Conservation (phyloP, 2,888 invertebrate species). For the Drosophila yooni region DNA sequence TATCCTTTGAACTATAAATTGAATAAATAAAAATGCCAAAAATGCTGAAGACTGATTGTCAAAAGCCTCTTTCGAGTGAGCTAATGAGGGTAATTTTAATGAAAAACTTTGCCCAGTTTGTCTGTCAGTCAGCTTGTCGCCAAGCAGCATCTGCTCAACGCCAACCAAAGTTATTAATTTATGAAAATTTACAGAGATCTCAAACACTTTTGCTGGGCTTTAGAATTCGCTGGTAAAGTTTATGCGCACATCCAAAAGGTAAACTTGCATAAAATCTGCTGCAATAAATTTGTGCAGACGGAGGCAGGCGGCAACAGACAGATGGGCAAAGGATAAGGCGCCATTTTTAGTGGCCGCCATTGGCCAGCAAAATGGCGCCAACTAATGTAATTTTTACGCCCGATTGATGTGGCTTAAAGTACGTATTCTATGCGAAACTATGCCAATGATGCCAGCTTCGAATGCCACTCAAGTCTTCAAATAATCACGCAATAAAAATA, state of each 20-base stretch:
- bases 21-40: conserved; percentile 3
- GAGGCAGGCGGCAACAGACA: background rate
- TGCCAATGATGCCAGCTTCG: conserved; percentile 32
- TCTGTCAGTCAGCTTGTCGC: conserved; percentile 8
- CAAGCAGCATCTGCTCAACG: conserved; percentile 15
- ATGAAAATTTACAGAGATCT: conserved; percentile 43
- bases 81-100: conserved; percentile 68
- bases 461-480: no score
- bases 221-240: conserved; percentile 31
- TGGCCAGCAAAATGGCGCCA: conserved; percentile 61
- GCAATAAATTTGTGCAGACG: conserved; percentile 53
- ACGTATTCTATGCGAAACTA: conserved; percentile 21
- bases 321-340: conserved; percentile 22
- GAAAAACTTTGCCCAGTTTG: conserved; percentile 49
- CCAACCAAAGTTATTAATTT: conserved; percentile 75
- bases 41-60: conserved; percentile 47
- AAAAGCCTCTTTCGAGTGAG: conserved; percentile 29
- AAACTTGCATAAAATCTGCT: conserved; percentile 62
- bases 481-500: background rate
- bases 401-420: conserved; percentile 69
- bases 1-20: conserved; percentile 15
- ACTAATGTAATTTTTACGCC: conserved; percentile 58
- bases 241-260: conserved; percentile 59
- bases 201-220: conserved; percentile 51
- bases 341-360: conserved; percentile 51